Percentiles rank a stretch among this genome's conserved stretches.
phyloP scores from a whole-genome alignment of 2,888 invertebrate genomes.

The Polyommatus icarus region DNA sequence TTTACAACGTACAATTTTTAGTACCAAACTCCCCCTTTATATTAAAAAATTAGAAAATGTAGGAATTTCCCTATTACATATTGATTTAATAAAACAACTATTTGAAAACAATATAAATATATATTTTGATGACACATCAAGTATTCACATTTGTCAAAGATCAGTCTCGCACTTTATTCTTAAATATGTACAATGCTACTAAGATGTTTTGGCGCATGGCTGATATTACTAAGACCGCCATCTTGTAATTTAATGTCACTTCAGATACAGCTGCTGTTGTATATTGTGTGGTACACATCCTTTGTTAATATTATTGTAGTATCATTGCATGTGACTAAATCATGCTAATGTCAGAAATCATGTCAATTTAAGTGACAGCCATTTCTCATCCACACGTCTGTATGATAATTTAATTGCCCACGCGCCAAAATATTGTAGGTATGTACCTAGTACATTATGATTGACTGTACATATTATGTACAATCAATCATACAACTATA shows the following conservation, averaged over 20 bases:
- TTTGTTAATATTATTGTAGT: no score
- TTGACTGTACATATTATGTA: no score
- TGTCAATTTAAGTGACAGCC: not conserved
- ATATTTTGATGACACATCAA: not conserved
- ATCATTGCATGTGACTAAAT: no score
- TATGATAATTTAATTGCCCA: no score
- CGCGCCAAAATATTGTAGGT: no score
- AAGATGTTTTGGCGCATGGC: not conserved
- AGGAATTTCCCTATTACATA: not conserved
- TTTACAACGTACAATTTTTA: no score
- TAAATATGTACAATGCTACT: not conserved
- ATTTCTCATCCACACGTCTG: not conserved
- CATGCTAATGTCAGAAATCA: not conserved
- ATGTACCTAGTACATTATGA: no score
- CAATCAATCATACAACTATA: no score
- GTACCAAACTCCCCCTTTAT: no score
- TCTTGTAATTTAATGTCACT: not conserved
- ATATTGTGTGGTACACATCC: no score
- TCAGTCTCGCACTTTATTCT: slow-evolving; percentile 9
- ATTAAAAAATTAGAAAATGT: not conserved
- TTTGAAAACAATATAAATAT: not conserved
- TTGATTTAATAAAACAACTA: not conserved
- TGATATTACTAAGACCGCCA: not conserved
- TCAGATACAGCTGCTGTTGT: not conserved
- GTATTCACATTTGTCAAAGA: not conserved